phyloP scores from a whole-genome alignment of 2,797 vertebrate genomes.

The Graptemys geographica region DNA sequence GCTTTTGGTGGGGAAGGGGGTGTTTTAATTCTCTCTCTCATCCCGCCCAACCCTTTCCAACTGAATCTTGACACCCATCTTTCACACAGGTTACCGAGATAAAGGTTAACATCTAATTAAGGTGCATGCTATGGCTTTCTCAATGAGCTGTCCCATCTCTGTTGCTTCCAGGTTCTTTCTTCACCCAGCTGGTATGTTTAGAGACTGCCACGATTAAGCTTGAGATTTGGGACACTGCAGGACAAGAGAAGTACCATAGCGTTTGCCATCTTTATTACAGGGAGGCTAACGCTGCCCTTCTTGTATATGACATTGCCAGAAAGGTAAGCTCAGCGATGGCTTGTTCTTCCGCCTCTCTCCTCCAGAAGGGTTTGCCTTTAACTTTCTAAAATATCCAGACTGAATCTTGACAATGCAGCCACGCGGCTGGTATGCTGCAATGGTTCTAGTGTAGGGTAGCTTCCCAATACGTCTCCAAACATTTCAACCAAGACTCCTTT shows the following conservation, averaged over 20 bases:
- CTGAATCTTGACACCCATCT: not conserved
- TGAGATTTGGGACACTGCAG: conserved; percentile 90
- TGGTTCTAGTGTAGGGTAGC: not conserved
- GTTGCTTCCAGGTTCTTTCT: conserved; percentile 82
- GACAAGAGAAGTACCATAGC: conserved; percentile 89
- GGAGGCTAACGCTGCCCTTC: conserved; percentile 79
- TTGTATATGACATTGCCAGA: conserved; percentile 85
- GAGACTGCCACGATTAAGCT: conserved; percentile 69
- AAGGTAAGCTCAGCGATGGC: conserved; percentile 72
- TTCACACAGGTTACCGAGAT: not conserved
- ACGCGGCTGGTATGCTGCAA: not conserved
- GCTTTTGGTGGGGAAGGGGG: no score
- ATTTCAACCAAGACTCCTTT: not conserved
- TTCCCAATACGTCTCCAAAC: not conserved
- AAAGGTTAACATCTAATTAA: not conserved
- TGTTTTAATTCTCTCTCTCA: no score
- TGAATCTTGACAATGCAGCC: not conserved
- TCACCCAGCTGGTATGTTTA: conserved; percentile 78
- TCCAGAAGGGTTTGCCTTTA: not conserved
- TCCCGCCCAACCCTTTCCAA: not conserved
- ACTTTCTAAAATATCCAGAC: not conserved
- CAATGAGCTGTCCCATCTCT: rapidly evolving
- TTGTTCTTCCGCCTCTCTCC: not conserved
- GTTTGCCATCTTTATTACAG: conserved; percentile 88
- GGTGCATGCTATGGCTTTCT: not conserved